phyloP scores from a whole-genome alignment of 1,140 invertebrate species.

The Kradibia gibbosae region DNA sequence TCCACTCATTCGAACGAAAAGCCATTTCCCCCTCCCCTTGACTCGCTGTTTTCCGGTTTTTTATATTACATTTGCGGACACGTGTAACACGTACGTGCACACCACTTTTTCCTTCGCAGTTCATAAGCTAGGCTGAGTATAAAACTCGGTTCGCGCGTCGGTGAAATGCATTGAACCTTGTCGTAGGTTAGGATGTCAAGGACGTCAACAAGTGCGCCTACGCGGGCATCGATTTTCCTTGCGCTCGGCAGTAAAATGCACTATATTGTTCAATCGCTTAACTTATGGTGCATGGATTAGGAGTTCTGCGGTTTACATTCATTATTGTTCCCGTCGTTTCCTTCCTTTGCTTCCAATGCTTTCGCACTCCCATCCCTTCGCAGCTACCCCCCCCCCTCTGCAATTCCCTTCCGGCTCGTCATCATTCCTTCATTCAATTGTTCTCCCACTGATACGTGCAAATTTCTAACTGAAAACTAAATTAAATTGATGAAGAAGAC shows the following conservation, averaged over 20 bases:
- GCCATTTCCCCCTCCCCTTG: too few relatives aligned
- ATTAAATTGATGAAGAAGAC: too few relatives aligned
- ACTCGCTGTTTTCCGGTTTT: too few relatives aligned
- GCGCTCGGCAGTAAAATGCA: background rate
- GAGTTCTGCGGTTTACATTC: background rate
- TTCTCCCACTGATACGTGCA: too few relatives aligned
- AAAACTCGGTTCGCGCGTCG: background rate
- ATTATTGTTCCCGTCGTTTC: background rate
- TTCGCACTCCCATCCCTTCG: too few relatives aligned
- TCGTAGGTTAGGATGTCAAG: constrained; percentile 50
- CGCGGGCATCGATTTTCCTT: constrained; percentile 45
- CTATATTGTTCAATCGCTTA: background rate
- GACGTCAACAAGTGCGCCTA: constrained; percentile 46
- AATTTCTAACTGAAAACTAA: too few relatives aligned
- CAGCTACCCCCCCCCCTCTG: too few relatives aligned
- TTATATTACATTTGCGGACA: background rate
- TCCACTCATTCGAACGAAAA: too few relatives aligned
- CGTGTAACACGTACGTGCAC: background rate
- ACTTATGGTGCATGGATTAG: constrained; percentile 4
- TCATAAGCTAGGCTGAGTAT: background rate
- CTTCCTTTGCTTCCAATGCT: background rate
- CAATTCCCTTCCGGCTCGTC: too few relatives aligned
- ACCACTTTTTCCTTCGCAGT: background rate
- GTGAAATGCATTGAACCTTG: constrained; percentile 42
- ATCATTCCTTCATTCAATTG: too few relatives aligned